Evolutionary conservation across 2,113 vertebrate genomes (phyloP).

Genomic region (Dasypus novemcinctus): DNA sequence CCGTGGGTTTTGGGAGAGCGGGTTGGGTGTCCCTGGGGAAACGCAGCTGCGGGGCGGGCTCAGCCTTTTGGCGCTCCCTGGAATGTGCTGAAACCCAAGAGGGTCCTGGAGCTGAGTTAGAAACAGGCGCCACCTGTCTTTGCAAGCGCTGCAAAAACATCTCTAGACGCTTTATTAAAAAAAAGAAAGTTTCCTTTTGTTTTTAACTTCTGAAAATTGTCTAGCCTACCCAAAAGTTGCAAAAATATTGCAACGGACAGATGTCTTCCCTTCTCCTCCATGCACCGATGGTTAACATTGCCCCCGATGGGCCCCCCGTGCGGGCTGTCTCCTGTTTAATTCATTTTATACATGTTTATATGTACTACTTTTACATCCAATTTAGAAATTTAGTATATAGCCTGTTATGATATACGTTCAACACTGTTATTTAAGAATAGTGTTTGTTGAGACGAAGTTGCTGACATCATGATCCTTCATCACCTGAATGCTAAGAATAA

Average conservation of each 20-base stretch:
- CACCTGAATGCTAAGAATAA: neutral
- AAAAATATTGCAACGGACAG: neutral
- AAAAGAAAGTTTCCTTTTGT: no score
- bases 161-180: neutral
- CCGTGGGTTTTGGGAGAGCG: neutral
- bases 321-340: no score
- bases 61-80: neutral
- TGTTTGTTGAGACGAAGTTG: neutral
- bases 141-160: neutral
- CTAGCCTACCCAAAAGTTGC: neutral
- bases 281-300: accelerated
- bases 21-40: neutral
- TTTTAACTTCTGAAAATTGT: neutral
- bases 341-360: no score
- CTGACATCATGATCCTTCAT: neutral
- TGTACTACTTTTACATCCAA: no score
- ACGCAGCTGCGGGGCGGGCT: neutral
- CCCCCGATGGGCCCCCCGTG: no score
- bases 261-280: neutral
- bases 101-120: neutral
- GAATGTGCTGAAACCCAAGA: neutral
- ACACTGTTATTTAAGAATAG: no score
- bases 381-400: no score
- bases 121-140: neutral
- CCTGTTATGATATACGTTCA: no score